Conservation (phyloP, 2,113 vertebrate species). For the Apaloderma vittatum region DNA sequence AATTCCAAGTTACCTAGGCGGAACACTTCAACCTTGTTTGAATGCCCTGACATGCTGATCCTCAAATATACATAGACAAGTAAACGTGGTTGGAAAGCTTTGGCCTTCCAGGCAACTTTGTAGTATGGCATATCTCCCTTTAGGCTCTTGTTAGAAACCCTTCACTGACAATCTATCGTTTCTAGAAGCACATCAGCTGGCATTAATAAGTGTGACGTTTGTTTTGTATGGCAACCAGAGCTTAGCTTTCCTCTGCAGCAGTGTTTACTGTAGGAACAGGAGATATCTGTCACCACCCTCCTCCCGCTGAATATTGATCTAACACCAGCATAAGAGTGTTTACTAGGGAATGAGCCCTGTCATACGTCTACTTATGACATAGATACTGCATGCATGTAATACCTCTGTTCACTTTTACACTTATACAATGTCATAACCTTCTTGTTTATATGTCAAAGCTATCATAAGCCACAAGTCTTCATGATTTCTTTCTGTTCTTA, state of each 20-base stretch:
- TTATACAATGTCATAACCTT: neutral
- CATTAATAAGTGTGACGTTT: neutral
- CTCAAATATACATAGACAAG: neutral
- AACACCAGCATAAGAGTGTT: neutral
- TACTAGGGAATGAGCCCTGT: neutral
- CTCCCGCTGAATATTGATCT: neutral
- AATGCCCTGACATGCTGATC: neutral
- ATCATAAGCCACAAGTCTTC: neutral
- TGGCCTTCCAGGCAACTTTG: neutral
- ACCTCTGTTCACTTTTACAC: neutral
- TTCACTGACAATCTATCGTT: neutral
- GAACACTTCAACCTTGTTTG: neutral
- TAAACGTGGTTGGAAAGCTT: neutral
- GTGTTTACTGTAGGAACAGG: neutral
- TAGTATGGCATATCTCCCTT: neutral
- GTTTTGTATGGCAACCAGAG: neutral
- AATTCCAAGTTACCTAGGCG: neutral
- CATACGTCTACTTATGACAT: neutral
- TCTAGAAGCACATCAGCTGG: neutral
- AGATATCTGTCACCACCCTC: neutral
- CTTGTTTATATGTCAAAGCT: slow-evolving; percentile 11
- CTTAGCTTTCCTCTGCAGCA: neutral
- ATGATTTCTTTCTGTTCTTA: neutral
- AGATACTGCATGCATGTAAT: neutral
- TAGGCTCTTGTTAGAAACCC: neutral